Percentiles rank a stretch among this genome's conserved stretches.
Conservation (phyloP, 2,113 vertebrate genomes). For the Oreotrochilus melanogaster region DNA sequence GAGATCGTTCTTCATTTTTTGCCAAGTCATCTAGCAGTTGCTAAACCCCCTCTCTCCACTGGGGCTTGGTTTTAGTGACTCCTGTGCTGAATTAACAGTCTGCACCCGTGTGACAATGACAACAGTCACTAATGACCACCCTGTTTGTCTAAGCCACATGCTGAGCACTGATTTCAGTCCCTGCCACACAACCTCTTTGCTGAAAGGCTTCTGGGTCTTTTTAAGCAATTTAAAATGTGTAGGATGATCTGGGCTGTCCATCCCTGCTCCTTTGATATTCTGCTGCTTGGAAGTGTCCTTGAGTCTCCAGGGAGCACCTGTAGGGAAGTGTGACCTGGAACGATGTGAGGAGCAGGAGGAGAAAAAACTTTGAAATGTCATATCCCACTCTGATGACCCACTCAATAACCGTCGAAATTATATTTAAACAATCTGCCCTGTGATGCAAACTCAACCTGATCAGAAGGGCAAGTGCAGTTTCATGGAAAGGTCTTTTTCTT, state of each 20-base stretch:
- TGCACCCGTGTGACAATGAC: conserved; percentile 35
- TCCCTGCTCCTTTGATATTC: background rate
- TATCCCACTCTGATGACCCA: background rate
- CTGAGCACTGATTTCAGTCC: conserved; percentile 27
- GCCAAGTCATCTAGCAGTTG: conserved; percentile 34
- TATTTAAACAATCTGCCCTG: background rate
- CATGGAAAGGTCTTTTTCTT: background rate
- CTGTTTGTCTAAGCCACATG: conserved; percentile 52
- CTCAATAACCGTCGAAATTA: background rate
- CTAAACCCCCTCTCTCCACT: background rate
- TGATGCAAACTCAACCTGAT: background rate
- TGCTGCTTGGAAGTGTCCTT: conserved; percentile 9
- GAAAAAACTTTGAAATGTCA: background rate
- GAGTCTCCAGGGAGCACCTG: background rate
- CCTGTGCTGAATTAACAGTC: conserved; percentile 65
- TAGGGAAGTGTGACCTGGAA: background rate
- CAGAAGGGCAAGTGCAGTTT: background rate
- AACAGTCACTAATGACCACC: conserved; percentile 44
- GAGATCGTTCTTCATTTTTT: conserved; percentile 28
- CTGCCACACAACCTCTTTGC: background rate
- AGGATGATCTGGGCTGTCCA: conserved; percentile 9
- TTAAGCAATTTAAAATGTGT: conserved; percentile 46
- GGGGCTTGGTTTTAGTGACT: conserved; percentile 54
- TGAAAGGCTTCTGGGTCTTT: background rate
- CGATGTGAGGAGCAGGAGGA: background rate